phyloP scores from a whole-genome alignment of 2,888 invertebrate species.

The Cantharis rustica region DNA sequence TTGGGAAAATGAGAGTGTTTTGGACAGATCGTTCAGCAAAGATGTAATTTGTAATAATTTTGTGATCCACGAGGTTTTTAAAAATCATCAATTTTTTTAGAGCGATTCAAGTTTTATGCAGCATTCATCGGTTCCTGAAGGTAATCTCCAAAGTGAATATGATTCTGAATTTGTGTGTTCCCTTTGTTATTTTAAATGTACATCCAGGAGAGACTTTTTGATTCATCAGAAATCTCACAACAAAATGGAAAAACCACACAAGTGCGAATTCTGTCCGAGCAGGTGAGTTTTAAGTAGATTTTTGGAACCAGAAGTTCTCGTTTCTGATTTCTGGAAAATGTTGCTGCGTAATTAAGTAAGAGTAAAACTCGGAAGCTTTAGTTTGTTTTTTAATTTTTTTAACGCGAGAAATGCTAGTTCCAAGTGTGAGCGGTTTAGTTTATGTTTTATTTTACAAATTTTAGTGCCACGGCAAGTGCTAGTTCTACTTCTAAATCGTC shows the following conservation, averaged over 20 bases:
- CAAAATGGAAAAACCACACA: conserved; percentile 29
- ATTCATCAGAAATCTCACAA: conserved; percentile 19
- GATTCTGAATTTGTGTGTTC: conserved; percentile 16
- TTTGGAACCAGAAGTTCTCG: neutral
- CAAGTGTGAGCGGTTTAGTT: neutral
- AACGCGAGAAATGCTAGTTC: neutral
- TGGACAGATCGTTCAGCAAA: conserved; percentile 14
- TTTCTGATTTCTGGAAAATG: neutral
- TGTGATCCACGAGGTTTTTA: neutral
- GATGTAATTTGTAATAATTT: conserved; percentile 9
- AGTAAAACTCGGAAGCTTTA: neutral
- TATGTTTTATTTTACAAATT: neutral
- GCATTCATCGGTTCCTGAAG: neutral
- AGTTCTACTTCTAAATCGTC: neutral
- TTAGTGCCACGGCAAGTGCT: neutral
- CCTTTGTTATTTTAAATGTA: conserved; percentile 21
- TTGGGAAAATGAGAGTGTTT: conserved; percentile 15
- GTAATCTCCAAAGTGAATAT: neutral
- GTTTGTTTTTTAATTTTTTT: neutral
- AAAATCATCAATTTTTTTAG: neutral
- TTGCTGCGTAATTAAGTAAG: neutral
- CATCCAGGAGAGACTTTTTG: conserved; percentile 23
- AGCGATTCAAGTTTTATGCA: neutral
- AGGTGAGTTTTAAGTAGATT: conserved; percentile 37
- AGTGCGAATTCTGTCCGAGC: conserved; percentile 48